Conservation (phyloP, 2,797 vertebrate species). For the Gymnodraco acuticeps region DNA sequence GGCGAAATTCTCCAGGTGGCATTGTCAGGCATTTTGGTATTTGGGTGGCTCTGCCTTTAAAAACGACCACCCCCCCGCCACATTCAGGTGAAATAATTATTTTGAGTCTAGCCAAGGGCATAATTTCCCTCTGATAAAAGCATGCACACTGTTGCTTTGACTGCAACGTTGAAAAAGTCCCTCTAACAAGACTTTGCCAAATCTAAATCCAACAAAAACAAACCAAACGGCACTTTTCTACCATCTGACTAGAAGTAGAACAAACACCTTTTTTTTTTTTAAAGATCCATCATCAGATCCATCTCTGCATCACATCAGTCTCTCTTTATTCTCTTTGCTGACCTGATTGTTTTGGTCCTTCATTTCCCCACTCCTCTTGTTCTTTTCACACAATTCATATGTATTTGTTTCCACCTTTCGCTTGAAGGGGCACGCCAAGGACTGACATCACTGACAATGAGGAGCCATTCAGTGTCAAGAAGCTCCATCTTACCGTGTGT, state of each 20-base stretch:
- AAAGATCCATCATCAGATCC: slow-evolving; percentile 39
- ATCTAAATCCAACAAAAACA: slow-evolving; percentile 23
- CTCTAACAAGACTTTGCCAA: slow-evolving; percentile 2
- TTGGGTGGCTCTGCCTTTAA: too few relatives aligned
- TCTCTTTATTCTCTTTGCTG: slow-evolving; percentile 28
- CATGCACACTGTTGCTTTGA: background rate
- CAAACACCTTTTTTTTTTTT: slow-evolving; percentile 28
- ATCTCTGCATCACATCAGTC: slow-evolving; percentile 41
- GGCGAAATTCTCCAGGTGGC: too few relatives aligned
- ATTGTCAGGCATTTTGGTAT: too few relatives aligned
- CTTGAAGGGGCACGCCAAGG: background rate
- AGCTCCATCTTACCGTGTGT: slow-evolving; percentile 17
- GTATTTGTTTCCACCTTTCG: background rate
- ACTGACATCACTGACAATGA: background rate
- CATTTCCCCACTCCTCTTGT: slow-evolving; percentile 39
- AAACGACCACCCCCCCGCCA: too few relatives aligned
- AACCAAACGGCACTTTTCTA: slow-evolving; percentile 6
- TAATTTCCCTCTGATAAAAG: background rate
- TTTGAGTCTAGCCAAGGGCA: background rate
- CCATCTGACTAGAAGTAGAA: slow-evolving; percentile 44
- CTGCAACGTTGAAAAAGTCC: background rate
- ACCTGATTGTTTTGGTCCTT: slow-evolving; percentile 57
- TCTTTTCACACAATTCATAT: slow-evolving; percentile 19
- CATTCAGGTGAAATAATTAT: too few relatives aligned
- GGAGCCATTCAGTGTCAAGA: slow-evolving; percentile 56